phyloP scores from a whole-genome alignment of 2,888 invertebrate species.

The Salpingus planirostris region DNA sequence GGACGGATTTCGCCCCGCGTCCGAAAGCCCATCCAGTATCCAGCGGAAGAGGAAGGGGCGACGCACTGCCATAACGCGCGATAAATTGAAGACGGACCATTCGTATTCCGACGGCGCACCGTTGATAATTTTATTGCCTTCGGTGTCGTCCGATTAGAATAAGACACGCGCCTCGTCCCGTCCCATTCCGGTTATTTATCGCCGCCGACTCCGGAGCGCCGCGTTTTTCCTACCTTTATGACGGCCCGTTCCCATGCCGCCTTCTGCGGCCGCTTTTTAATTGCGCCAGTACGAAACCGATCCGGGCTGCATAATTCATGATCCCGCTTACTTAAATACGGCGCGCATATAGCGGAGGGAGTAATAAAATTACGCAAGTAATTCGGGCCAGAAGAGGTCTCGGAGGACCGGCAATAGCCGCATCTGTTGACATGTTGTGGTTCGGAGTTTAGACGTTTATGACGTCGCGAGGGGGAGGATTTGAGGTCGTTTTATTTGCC shows the following conservation, averaged over 20 bases:
- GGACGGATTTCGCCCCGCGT: too few relatives aligned
- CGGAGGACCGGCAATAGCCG: slow-evolving; percentile 9
- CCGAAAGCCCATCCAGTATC: too few relatives aligned
- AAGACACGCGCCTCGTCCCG: slow-evolving; percentile 34
- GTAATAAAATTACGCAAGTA: neutral
- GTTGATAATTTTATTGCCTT: slow-evolving; percentile 42
- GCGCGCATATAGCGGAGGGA: neutral
- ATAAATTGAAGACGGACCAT: slow-evolving; percentile 38
- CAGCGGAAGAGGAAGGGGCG: too few relatives aligned
- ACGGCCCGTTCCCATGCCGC: too few relatives aligned
- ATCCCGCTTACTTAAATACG: too few relatives aligned
- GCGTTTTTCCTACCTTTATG: too few relatives aligned
- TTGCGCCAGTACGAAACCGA: too few relatives aligned
- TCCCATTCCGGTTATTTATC: slow-evolving; percentile 20
- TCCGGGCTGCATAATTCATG: too few relatives aligned
- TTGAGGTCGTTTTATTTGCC: slow-evolving; percentile 6
- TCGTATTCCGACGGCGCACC: slow-evolving; percentile 38
- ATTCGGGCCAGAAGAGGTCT: slow-evolving; percentile 8
- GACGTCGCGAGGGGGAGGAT: too few relatives aligned
- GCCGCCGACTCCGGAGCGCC: too few relatives aligned
- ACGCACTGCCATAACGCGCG: too few relatives aligned
- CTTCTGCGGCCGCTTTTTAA: too few relatives aligned
- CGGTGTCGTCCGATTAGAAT: slow-evolving; percentile 37
- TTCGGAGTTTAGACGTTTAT: neutral
- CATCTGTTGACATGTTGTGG: slow-evolving; percentile 15